Evolutionary conservation across 2,888 invertebrate species (phyloP).

Genomic region (Apotomis betuletana): DNA sequence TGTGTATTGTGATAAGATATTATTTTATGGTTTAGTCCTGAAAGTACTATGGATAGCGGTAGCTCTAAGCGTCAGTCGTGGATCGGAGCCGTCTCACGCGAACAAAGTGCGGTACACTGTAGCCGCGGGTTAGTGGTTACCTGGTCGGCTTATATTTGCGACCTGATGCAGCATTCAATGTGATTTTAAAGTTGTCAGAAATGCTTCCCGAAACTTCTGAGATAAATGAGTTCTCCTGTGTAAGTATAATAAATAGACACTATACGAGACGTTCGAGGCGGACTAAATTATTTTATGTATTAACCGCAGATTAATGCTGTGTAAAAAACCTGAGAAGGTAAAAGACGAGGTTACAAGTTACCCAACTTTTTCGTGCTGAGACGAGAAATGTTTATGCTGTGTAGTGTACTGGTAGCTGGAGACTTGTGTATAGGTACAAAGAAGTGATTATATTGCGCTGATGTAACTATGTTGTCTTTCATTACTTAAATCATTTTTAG

Average conservation of each 20-base stretch:
- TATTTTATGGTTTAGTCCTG: constrained; percentile 72
- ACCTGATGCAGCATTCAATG: too few species aligned
- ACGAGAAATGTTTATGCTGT: constrained; percentile 67
- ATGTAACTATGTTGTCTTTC: constrained; percentile 58
- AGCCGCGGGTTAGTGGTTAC: too few species aligned
- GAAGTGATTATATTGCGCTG: constrained; percentile 81
- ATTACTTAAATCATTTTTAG: constrained; percentile 43
- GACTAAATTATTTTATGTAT: not conserved
- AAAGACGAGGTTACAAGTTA: constrained; percentile 1
- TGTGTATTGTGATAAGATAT: constrained; percentile 78
- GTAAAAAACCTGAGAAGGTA: constrained; percentile 2
- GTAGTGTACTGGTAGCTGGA: constrained; percentile 76
- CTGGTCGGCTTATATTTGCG: too few species aligned
- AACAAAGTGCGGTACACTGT: constrained; percentile 1
- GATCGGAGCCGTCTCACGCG: constrained; percentile 55
- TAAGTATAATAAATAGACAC: not conserved
- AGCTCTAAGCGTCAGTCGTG: constrained; percentile 72
- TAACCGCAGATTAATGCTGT: not conserved
- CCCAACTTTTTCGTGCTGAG: constrained; percentile 10
- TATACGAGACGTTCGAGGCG: not conserved
- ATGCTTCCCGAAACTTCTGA: too few species aligned
- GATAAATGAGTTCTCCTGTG: not conserved
- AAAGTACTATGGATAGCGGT: constrained; percentile 76
- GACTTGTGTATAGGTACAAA: constrained; percentile 79
- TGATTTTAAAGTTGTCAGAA: too few species aligned